A percentile compares a stretch with the other conserved stretches of the same genome.
Conservation (phyloP, 53 echinoderm and acorn worm species). For the Arbacia lixula region DNA sequence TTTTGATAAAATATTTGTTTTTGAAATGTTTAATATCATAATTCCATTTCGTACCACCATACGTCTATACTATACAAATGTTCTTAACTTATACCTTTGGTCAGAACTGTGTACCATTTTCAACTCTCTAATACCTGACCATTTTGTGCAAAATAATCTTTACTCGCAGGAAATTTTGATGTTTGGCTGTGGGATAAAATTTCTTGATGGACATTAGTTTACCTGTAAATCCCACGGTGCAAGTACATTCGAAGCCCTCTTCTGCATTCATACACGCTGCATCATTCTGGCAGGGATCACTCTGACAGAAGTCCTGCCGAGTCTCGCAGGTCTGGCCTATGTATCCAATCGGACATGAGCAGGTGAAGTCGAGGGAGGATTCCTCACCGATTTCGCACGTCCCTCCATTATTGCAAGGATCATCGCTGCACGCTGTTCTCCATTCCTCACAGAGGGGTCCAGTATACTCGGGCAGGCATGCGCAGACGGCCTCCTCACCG, state of each 20-base stretch:
- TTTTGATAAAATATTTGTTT: too few relatives aligned
- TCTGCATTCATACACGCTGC: background rate
- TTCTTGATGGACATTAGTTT: background rate
- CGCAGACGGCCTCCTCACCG: slow-evolving; percentile 11
- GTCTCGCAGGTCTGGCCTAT: slow-evolving; percentile 16
- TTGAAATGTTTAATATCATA: too few relatives aligned
- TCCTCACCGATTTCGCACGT: background rate
- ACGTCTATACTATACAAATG: too few relatives aligned
- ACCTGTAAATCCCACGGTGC: background rate
- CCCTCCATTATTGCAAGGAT: slow-evolving; percentile 26
- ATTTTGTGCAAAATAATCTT: too few relatives aligned
- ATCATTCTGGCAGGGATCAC: slow-evolving; percentile 14
- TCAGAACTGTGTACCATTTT: too few relatives aligned
- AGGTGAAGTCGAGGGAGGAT: background rate
- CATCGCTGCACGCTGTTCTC: slow-evolving; percentile 17
- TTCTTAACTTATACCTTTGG: too few relatives aligned
- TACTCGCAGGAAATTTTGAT: too few relatives aligned
- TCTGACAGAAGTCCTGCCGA: background rate
- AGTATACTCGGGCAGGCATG: background rate
- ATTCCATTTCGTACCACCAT: too few relatives aligned
- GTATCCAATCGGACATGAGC: slow-evolving; percentile 5
- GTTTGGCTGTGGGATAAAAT: too few relatives aligned
- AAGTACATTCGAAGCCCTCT: background rate
- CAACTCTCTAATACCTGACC: too few relatives aligned
- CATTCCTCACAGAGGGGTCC: slow-evolving; percentile 9